phyloP scores from a whole-genome alignment of 2,888 invertebrate species.

The Arge pagana region DNA sequence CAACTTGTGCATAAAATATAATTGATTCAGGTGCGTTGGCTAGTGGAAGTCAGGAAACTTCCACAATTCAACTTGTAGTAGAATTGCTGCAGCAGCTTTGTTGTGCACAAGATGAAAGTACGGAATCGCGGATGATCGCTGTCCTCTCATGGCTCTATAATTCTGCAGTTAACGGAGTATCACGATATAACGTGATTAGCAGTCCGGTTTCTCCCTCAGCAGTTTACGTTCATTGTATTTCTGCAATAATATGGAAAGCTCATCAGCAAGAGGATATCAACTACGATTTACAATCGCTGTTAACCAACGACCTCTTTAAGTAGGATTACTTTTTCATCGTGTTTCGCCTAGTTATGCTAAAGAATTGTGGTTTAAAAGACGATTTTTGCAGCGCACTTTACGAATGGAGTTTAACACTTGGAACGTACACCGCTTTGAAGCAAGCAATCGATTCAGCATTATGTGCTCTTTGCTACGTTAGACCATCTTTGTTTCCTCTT shows the following conservation, averaged over 20 bases:
- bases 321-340: slow-evolving; percentile 38
- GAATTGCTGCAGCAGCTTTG: slow-evolving; percentile 82
- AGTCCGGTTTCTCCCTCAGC: slow-evolving; percentile 57
- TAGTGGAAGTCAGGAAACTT: slow-evolving; percentile 44
- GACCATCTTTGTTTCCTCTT: slow-evolving; percentile 75
- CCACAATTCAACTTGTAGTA: slow-evolving; percentile 69
- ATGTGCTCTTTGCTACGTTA: slow-evolving; percentile 84
- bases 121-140: slow-evolving; percentile 67
- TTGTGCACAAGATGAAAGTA: slow-evolving; percentile 63
- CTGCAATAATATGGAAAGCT: slow-evolving; percentile 79
- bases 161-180: slow-evolving; percentile 61
- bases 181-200: slow-evolving; percentile 38
- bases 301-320: slow-evolving; percentile 79
- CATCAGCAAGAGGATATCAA: slow-evolving; percentile 65
- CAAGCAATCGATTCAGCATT: slow-evolving; percentile 83
- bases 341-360: not conserved
- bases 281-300: slow-evolving; percentile 69
- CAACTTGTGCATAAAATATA: not conserved
- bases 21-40: slow-evolving; percentile 35
- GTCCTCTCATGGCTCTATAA: slow-evolving; percentile 76
- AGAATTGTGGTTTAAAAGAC: not conserved
- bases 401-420: slow-evolving; percentile 75
- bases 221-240: slow-evolving; percentile 74
- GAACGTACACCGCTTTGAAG: slow-evolving; percentile 75
- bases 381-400: slow-evolving; percentile 65